Evolutionary conservation across 2,888 invertebrate species (phyloP), one percentile per base, ranked within the genome.

Genomic region (Arctia plantaginis): DNA sequence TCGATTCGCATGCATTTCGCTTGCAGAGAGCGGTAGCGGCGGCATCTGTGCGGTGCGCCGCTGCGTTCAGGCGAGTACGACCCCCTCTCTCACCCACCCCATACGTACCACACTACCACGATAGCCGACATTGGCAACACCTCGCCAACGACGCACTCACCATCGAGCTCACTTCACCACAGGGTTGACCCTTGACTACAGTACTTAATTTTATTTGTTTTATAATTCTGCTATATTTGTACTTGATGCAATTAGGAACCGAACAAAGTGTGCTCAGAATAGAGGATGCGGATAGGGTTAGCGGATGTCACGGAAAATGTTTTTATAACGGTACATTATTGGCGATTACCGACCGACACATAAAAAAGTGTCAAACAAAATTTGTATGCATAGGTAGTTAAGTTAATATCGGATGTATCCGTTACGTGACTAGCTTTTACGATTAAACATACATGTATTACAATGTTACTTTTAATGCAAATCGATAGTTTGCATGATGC

Each of bases 51-150:
- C 92, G 92, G 93, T 91, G 90, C 84, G 89, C 92, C 92, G 88
- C 90, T 90, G 89, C 90, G 91, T 90, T 91, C 93, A 92, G 88
- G 88, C 90, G 90, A 90, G 90, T 92, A 90, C 89, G 74, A 75
- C 75, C 78, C 69, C 83, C 81, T 78, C 79, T 82, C 83, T 85
- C 84, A 72, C 80, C 83, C 70, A 75, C 79, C 71, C 71, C 65
- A 33, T 82, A 71, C 84, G 82, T 80, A 77, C 87, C 87, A 78
- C 88, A 82, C 88, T 89, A 90, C 89, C 90, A 90, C 93, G 93
- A 92, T 93, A 93, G 90, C 93, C 92, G 93, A 93, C 94, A 93
- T 92, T 93, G 92, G 91, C 92, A 92, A 95, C 95, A 95, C 95
- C 94, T 95, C 93, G 91, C 92, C 90, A 92, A 90, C 91, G 90